These are phyloP conservation scores for Pipistrellus pygmaeus DNA, from an alignment of 2,797 vertebrate genomes.

Conservation along the genomic window DNA sequence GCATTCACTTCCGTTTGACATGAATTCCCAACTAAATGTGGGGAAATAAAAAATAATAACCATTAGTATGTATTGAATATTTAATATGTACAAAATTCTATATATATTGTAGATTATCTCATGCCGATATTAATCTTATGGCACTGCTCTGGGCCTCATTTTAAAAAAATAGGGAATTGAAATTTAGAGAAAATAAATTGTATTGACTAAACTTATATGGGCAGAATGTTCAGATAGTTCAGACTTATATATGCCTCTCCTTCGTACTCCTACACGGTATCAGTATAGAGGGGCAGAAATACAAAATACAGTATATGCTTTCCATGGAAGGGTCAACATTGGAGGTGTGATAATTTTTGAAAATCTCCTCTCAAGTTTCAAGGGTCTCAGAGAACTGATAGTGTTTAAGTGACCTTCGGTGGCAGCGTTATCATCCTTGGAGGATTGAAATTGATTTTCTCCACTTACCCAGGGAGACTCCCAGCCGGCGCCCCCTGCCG, in stretches of 20 bases:
- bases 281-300: slow-evolving; percentile 26
- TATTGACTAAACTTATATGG: no score
- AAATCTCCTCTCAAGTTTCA: slow-evolving; percentile 68
- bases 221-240: not conserved
- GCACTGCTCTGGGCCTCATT: not conserved
- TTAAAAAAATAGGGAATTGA: not conserved
- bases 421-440: slow-evolving; percentile 69
- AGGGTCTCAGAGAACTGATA: slow-evolving; percentile 61
- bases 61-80: not conserved
- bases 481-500: slow-evolving; percentile 8
- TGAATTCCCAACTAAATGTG: not conserved
- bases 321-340: slow-evolving; percentile 43
- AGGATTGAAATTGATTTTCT: slow-evolving; percentile 89
- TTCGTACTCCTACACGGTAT: not conserved
- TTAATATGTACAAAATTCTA: not conserved
- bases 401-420: slow-evolving; percentile 69
- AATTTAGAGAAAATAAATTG: no score
- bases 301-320: slow-evolving; percentile 41
- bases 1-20: not conserved
- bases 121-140: not conserved
- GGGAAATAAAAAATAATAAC: slow-evolving; percentile 34
- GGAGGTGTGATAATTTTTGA: slow-evolving; percentile 70
- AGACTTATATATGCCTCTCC: not conserved
- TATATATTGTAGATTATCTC: not conserved
- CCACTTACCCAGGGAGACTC: slow-evolving; percentile 82